Percentiles rank a stretch among this genome's conserved stretches.
Conservation (phyloP, 2,888 invertebrate genomes). For the Perizoma affinitatum region DNA sequence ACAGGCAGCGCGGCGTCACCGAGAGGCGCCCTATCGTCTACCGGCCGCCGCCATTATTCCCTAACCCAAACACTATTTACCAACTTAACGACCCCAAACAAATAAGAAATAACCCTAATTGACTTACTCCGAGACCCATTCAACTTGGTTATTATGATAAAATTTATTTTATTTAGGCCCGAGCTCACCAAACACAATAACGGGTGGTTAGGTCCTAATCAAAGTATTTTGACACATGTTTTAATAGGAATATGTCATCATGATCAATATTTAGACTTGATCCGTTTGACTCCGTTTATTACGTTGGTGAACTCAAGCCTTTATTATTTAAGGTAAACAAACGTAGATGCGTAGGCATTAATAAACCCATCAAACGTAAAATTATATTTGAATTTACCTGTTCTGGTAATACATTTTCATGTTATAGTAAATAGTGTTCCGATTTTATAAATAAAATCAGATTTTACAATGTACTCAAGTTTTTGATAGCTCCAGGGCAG, state of each 20-base stretch:
- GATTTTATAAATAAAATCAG: constrained; percentile 16
- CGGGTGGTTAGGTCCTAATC: too few relatives aligned
- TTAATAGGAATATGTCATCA: too few relatives aligned
- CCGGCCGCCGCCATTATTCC: constrained; percentile 69
- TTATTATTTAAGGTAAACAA: constrained; percentile 10
- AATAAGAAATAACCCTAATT: constrained; percentile 4
- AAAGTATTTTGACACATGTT: too few relatives aligned
- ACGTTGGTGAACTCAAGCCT: too few relatives aligned
- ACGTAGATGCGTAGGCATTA: constrained; percentile 12
- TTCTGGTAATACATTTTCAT: constrained; percentile 15
- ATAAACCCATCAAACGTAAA: constrained; percentile 25
- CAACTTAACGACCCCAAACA: constrained; percentile 12
- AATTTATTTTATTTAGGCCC: constrained; percentile 3
- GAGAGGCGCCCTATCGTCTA: constrained; percentile 79
- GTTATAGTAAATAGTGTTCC: constrained; percentile 18
- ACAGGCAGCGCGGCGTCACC: constrained; percentile 70
- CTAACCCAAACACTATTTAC: constrained; percentile 29
- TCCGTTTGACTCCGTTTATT: too few relatives aligned
- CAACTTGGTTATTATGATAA: constrained; percentile 5
- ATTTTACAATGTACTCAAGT: constrained; percentile 17
- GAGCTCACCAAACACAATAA: too few relatives aligned
- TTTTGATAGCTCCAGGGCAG: constrained; percentile 10
- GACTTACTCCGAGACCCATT: constrained; percentile 5
- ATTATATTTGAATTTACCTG: constrained; percentile 26
- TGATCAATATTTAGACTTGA: too few relatives aligned